phyloP scores from a whole-genome alignment of 1,140 invertebrate species.

The Pristionchus pacificus region DNA sequence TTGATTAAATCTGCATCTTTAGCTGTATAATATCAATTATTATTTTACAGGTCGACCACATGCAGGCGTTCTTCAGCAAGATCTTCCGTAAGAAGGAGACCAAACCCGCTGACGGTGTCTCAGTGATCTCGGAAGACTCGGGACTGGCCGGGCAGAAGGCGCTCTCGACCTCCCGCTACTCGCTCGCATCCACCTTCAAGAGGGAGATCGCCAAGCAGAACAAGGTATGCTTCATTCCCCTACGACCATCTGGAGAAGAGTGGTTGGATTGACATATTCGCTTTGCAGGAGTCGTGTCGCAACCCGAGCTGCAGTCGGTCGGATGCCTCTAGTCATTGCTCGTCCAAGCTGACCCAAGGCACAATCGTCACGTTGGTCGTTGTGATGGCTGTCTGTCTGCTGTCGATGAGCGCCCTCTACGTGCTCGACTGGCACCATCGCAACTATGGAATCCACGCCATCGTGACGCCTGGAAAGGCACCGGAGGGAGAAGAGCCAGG shows the following conservation, averaged over 20 bases:
- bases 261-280: too few species aligned
- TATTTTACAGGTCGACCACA: not conserved
- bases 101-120: not conserved
- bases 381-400: constrained; percentile 39
- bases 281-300: constrained; percentile 13
- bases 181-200: constrained; percentile 27
- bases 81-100: not conserved
- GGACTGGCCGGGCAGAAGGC: not conserved
- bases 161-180: constrained; percentile 27
- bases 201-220: constrained; percentile 12
- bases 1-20: too few species aligned
- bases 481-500: not conserved
- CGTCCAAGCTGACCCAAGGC: constrained; percentile 35
- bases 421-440: constrained; percentile 57
- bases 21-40: too few species aligned
- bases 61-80: not conserved
- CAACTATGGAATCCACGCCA: constrained; percentile 40
- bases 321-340: constrained; percentile 14
- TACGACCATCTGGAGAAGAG: constrained; percentile 12
- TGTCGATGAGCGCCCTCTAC: constrained; percentile 48
- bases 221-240: not conserved
- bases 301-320: constrained; percentile 1
- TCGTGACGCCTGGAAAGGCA: constrained; percentile 14
- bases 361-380: constrained; percentile 34
- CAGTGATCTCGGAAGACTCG: not conserved